Evolutionary conservation across 2,888 invertebrate species (phyloP).

Genomic region (Alviniconcha strummeri): DNA sequence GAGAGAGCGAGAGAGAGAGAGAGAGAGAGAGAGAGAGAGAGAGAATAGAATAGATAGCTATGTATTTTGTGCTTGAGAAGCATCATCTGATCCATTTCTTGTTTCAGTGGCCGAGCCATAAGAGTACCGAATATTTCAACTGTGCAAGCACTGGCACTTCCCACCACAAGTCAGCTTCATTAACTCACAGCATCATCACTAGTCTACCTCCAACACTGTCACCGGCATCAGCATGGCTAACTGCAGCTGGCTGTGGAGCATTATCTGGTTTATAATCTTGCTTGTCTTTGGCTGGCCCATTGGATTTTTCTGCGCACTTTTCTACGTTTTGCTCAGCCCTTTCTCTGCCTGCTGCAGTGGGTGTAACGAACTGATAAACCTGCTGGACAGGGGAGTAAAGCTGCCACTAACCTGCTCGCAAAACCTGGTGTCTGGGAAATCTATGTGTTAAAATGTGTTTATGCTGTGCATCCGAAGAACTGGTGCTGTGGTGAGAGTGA

Average conservation of each 20-base stretch:
- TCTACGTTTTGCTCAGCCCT: constrained; percentile 71
- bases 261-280: constrained; percentile 70
- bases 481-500: neutral
- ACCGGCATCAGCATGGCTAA: constrained; percentile 50
- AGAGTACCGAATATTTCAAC: neutral
- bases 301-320: constrained; percentile 67
- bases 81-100: neutral
- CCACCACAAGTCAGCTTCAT: too few relatives aligned
- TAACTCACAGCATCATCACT: too few relatives aligned
- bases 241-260: constrained; percentile 68
- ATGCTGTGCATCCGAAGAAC: neutral
- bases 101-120: neutral
- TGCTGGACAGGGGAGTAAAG: constrained; percentile 68
- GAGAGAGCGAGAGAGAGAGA: neutral
- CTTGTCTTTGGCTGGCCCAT: constrained; percentile 71
- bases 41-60: neutral
- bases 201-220: neutral
- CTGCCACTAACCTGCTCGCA: constrained; percentile 68
- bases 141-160: neutral
- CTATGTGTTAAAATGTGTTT: constrained; percentile 58
- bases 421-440: constrained; percentile 68
- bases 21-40: neutral
- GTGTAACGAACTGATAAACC: constrained; percentile 61
- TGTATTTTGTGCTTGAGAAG: neutral
- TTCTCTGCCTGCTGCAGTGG: constrained; percentile 67